Evolutionary conservation across 2,113 vertebrate genomes (phyloP), one percentile per base, ranked within the genome.

Genomic region (Meleagris gallopavo): DNA sequence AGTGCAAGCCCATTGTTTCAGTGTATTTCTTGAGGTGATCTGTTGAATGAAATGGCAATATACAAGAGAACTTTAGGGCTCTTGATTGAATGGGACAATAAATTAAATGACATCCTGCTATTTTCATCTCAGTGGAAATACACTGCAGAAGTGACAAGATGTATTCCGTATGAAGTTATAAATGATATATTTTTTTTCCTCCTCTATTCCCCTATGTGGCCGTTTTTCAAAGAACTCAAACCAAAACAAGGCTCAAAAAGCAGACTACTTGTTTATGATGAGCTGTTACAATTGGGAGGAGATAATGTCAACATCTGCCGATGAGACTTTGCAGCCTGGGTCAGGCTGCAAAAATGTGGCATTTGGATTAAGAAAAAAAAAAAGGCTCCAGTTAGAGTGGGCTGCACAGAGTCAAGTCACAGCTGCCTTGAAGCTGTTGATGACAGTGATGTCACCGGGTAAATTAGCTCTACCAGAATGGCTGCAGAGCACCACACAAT

Each of bases 221-320:
- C 50, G n/a, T 93, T 86, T 85, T 95, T 61, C 60, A 70, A 82
- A 95, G 45, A 93, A 78, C 21, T 4, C 70, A 93, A 66, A 86
- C 73, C 41, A 88, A 94, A 95, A 92, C 65, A 75, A 92, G 91
- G 36, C 48, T 86, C 55, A 43, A 46, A 83, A 94, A 94, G 60
- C 93, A 90, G 72, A 72, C 50, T 87, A 24, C 75, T 92, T 95
- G 40, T 77, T 88, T 88, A 70, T 94, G 75, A 88, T 87, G 93
- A 95, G 36, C 65, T 96, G 86, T 90, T 81, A 84, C 32, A 91
- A 93, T 86, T 71, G 82, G 86, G 50, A 93, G 69, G 77, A 89
- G 95, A 92, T 86, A 94, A 94, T 80, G 95, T 89, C 86, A 94
- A 83, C 91, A 95, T 96, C 87, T 96, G 69, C 84, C 83, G 73